These are phyloP conservation scores for Romanogobio albipinnatus DNA, from an alignment of 2,113 vertebrate genomes.

Conservation along the genomic window DNA sequence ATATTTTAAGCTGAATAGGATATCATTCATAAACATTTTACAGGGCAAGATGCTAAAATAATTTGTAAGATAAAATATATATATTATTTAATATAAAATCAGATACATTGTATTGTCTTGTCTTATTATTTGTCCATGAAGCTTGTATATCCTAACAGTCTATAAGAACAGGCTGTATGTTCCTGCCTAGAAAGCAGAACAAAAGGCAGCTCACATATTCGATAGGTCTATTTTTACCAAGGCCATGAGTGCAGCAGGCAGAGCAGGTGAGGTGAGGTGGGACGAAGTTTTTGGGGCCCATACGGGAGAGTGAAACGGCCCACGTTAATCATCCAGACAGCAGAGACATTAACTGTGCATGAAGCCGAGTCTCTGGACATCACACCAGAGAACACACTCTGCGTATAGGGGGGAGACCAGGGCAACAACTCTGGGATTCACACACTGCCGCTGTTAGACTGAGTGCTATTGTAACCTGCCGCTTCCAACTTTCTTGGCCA, in stretches of 20 bases:
- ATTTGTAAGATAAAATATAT: neutral
- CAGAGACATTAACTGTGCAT: conserved; percentile 76
- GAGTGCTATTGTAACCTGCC: conserved; percentile 39
- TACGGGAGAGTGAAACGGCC: conserved; percentile 68
- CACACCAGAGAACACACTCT: conserved; percentile 54
- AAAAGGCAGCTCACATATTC: conserved; percentile 57
- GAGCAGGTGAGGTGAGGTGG: conserved; percentile 69
- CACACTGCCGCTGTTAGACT: conserved; percentile 43
- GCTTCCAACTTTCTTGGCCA: conserved; percentile 34
- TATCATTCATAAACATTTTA: neutral
- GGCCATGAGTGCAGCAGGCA: conserved; percentile 68
- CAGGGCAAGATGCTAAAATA: neutral
- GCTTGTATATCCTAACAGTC: conserved; percentile 52
- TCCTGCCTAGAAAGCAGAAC: conserved; percentile 57
- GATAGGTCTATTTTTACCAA: conserved; percentile 73
- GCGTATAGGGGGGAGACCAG: conserved; percentile 41
- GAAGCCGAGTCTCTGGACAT: conserved; percentile 72
- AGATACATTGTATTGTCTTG: neutral
- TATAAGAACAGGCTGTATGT: conserved; percentile 52
- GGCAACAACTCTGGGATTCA: conserved; percentile 56
- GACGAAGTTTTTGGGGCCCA: conserved; percentile 67
- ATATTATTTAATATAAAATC: neutral
- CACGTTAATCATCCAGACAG: conserved; percentile 78
- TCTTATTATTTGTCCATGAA: conserved; percentile 18
- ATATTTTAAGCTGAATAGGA: too few species aligned